Evolutionary conservation across 1,140 invertebrate species (phyloP).

Genomic region (Chymomyza costata): DNA sequence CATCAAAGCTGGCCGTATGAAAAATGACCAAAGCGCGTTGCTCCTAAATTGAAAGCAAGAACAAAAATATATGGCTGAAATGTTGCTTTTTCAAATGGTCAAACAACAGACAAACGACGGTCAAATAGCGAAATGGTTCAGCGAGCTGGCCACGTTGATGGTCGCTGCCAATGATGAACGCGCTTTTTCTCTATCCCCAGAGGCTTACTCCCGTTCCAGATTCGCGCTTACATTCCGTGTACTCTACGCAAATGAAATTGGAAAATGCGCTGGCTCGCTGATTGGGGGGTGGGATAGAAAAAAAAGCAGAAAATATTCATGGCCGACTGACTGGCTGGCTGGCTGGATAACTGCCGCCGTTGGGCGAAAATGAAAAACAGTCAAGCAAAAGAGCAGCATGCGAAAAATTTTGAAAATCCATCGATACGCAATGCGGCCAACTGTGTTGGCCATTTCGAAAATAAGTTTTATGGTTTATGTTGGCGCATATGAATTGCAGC

Average conservation of each 20-base stretch:
- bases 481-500: constrained; percentile 50
- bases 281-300: constrained; percentile 28
- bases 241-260: constrained; percentile 67
- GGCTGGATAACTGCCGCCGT: constrained; percentile 29
- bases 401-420: constrained; percentile 57
- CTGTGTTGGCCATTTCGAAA: constrained; percentile 32
- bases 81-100: constrained; percentile 69
- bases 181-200: too few relatives aligned
- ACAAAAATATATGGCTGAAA: constrained; percentile 63
- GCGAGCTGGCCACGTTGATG: constrained; percentile 5
- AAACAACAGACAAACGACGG: constrained; percentile 17
- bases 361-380: constrained; percentile 67
- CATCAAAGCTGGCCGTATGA: constrained; percentile 64
- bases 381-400: constrained; percentile 51
- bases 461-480: constrained; percentile 61
- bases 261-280: constrained; percentile 59
- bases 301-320: constrained; percentile 45
- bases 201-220: constrained; percentile 29
- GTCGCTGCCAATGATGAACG: constrained; percentile 59
- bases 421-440: constrained; percentile 43
- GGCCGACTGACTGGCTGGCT: constrained; percentile 6
- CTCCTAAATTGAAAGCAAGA: constrained; percentile 69
- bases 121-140: constrained; percentile 21
- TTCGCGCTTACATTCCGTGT: constrained; percentile 60
- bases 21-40: constrained; percentile 67